Percentiles rank a stretch among this genome's conserved stretches.
These are phyloP conservation scores for Temnothorax rugatulus DNA, from an alignment of 2,888 invertebrate genomes.

Conservation along the genomic window DNA sequence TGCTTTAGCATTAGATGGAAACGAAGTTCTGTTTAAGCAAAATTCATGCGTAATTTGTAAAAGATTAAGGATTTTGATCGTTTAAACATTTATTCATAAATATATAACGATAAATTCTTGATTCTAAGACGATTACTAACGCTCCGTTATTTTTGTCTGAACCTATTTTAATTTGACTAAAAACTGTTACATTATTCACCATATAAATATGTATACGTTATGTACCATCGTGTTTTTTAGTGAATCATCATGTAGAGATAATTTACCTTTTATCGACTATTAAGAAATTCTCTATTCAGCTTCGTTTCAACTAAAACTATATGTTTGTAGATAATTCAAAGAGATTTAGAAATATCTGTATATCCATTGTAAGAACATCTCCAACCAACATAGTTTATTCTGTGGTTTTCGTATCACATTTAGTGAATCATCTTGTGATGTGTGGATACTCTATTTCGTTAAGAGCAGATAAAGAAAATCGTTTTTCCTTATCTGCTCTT, in stretches of 20 bases:
- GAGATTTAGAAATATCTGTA: not conserved
- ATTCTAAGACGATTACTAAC: not conserved
- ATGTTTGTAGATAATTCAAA: not conserved
- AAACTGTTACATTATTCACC: not conserved
- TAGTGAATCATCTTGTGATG: not conserved
- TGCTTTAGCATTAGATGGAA: not conserved
- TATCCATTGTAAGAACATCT: not conserved
- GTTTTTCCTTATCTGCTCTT: not conserved
- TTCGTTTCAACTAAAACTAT: not conserved
- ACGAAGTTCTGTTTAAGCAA: not conserved
- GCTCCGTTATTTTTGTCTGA: not conserved
- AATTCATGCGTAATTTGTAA: slow-evolving; percentile 1
- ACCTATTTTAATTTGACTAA: slow-evolving; percentile 1
- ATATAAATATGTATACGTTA: not conserved
- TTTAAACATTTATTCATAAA: slow-evolving; percentile 2
- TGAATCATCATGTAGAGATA: slow-evolving; percentile 1
- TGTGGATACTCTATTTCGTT: not conserved
- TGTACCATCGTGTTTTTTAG: not conserved
- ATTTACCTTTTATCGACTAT: not conserved
- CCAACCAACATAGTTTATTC: not conserved
- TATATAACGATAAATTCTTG: slow-evolving; percentile 11
- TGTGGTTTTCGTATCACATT: not conserved
- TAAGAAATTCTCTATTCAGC: not conserved
- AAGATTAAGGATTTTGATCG: slow-evolving; percentile 2
- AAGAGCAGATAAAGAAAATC: not conserved